phyloP scores from a whole-genome alignment of 2,797 vertebrate genomes.

The Protonibea diacanthus region DNA sequence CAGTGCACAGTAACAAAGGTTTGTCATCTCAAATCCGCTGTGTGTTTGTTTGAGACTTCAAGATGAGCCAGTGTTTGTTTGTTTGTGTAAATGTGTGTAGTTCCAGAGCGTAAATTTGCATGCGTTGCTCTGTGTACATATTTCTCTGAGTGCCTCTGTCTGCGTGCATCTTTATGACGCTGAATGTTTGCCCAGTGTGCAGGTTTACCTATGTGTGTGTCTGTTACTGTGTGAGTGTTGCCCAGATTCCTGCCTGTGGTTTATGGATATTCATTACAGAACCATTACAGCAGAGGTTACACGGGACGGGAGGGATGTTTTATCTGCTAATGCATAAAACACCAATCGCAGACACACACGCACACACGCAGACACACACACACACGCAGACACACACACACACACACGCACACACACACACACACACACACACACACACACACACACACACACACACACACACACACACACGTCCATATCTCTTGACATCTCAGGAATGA shows the following conservation, averaged over 20 bases:
- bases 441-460: conserved; percentile 35
- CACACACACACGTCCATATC: conserved; percentile 34
- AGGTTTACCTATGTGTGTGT: conserved; percentile 22
- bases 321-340: conserved; percentile 72
- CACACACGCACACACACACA: conserved; percentile 41
- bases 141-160: not conserved
- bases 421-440: not conserved
- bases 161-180: conserved; percentile 6
- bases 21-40: conserved; percentile 37
- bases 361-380: not conserved
- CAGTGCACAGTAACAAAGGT: conserved; percentile 18
- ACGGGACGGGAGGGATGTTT: conserved; percentile 71
- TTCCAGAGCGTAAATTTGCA: conserved; percentile 10
- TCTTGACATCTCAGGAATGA: conserved; percentile 67
- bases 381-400: conserved; percentile 42
- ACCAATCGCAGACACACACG: conserved; percentile 46
- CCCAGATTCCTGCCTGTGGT: conserved; percentile 74
- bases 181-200: conserved; percentile 34
- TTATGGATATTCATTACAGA: conserved; percentile 83
- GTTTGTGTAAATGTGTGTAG: too few species aligned
- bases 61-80: not conserved
- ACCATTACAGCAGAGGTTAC: conserved; percentile 82
- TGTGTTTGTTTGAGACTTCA: conserved; percentile 14
- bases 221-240: conserved; percentile 26
- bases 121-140: not conserved